Conservation (phyloP, 2,888 invertebrate species). For the Agrenia bidenticulata region DNA sequence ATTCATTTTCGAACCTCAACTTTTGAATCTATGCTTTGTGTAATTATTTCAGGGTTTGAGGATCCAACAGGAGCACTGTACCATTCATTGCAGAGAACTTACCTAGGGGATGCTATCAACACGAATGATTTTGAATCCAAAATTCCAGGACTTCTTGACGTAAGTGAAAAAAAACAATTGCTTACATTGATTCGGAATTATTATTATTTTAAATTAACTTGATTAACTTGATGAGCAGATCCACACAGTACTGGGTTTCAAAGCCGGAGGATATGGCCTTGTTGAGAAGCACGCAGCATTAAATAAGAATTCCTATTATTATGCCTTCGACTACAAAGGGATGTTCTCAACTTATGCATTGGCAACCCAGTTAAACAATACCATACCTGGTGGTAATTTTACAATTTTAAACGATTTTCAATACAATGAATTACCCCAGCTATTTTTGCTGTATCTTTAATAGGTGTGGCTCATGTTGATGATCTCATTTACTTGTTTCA, state of each 20-base stretch:
- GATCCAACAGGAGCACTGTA: slow-evolving; percentile 33
- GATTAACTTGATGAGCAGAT: slow-evolving; percentile 31
- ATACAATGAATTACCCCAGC: no score
- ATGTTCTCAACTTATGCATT: slow-evolving; percentile 34
- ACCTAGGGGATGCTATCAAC: slow-evolving; percentile 33
- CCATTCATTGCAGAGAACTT: slow-evolving; percentile 31
- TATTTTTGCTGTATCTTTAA: no score
- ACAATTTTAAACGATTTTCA: no score
- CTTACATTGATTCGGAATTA: neutral
- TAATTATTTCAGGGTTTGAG: neutral
- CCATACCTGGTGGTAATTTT: no score
- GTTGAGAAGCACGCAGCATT: slow-evolving; percentile 38
- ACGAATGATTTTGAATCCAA: slow-evolving; percentile 26
- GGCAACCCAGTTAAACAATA: no score
- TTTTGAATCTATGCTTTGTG: no score
- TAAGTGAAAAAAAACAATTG: slow-evolving; percentile 6
- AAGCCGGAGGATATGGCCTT: slow-evolving; percentile 35
- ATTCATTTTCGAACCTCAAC: no score
- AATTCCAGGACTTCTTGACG: slow-evolving; percentile 41
- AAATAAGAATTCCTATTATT: slow-evolving; percentile 39
- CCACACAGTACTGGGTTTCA: slow-evolving; percentile 38
- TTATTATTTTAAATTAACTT: neutral
- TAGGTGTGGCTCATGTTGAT: slow-evolving; percentile 29
- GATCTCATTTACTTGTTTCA: slow-evolving; percentile 29
- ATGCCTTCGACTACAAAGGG: slow-evolving; percentile 40